A percentile compares a stretch with the other conserved stretches of the same genome.
phyloP scores from a whole-genome alignment of 1,140 invertebrate genomes.

The Polypedilum pembai region DNA sequence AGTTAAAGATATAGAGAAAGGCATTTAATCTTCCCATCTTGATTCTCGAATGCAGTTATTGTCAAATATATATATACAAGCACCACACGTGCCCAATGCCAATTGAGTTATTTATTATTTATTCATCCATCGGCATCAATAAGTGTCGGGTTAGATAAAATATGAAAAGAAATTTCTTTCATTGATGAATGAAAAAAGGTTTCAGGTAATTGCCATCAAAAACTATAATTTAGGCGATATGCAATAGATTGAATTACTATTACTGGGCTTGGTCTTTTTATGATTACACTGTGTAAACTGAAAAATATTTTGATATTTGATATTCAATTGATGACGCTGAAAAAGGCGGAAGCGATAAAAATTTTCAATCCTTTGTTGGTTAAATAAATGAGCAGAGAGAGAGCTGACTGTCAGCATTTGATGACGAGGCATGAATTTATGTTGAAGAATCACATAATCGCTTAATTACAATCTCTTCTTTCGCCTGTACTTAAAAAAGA shows the following conservation, averaged over 20 bases:
- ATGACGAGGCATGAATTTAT: background rate
- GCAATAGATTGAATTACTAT: background rate
- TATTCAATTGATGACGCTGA: background rate
- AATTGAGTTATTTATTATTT: slow-evolving; percentile 14
- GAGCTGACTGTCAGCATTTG: background rate
- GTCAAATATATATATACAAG: background rate
- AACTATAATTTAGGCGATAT: too few species aligned
- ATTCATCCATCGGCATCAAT: background rate
- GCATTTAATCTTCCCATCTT: slow-evolving; percentile 5
- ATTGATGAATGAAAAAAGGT: background rate
- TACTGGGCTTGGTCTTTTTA: too few species aligned
- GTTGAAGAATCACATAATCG: too few species aligned
- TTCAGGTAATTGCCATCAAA: too few species aligned
- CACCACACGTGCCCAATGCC: slow-evolving; percentile 2
- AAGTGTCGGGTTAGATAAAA: background rate
- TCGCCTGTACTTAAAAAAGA: too few species aligned
- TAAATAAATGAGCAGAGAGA: too few species aligned
- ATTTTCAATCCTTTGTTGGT: background rate
- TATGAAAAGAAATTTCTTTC: background rate
- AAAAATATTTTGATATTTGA: background rate
- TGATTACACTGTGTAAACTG: too few species aligned
- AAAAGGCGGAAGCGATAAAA: slow-evolving; percentile 10
- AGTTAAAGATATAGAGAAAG: background rate
- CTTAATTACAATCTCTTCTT: too few species aligned
- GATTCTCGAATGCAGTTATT: background rate